Evolutionary conservation across 2,888 invertebrate species (phyloP), one percentile per base, ranked within the genome.

Genomic region (Linnaemya vulpina): DNA sequence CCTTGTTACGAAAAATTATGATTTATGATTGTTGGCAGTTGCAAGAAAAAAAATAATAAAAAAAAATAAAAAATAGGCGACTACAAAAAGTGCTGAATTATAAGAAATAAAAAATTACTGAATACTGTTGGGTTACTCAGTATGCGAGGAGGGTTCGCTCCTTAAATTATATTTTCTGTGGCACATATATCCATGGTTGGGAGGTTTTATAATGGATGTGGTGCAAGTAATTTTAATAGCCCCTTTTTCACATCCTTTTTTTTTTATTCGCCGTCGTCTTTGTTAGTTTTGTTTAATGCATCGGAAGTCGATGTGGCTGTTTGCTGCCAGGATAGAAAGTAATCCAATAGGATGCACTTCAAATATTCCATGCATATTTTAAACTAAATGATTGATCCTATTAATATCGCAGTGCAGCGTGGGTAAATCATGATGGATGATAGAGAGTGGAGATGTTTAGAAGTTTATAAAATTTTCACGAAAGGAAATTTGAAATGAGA

Each of bases 1-100:
- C 70, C 79, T 75, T 79, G 83, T 79, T 58, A 70, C 38, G 73
- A 75, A 75, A 73, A 83, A 79, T 76, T 83, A 79, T 83, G 83
- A 83, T 83, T 83, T 83, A 82, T 76, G 76, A 76, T 82, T 82
- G 82, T 76, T 82, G 46, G 76, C 63, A 63, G 53, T 70, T 65
- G 63, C 58, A 22, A 51, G 22, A 58, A 60, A 70, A 55, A 35
- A n/a, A n/a, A n/a, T n/a, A n/a, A n/a, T n/a, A n/a, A n/a, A n/a
- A n/a, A n/a, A n/a, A n/a, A n/a, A n/a, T n/a, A n/a, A n/a, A n/a
- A n/a, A n/a, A n/a, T n/a, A 35, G 46, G 38, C 46, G 40, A 35
- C 9, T n/a, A 30, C 11, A 65, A 65, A 73, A 46, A 58, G 8
- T 67, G 49, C 58, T 75, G 62, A 63, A 79, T 35, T 40, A 53